phyloP scores from a whole-genome alignment of 2,113 vertebrate genomes.

The Gallinago paraguaiae region DNA sequence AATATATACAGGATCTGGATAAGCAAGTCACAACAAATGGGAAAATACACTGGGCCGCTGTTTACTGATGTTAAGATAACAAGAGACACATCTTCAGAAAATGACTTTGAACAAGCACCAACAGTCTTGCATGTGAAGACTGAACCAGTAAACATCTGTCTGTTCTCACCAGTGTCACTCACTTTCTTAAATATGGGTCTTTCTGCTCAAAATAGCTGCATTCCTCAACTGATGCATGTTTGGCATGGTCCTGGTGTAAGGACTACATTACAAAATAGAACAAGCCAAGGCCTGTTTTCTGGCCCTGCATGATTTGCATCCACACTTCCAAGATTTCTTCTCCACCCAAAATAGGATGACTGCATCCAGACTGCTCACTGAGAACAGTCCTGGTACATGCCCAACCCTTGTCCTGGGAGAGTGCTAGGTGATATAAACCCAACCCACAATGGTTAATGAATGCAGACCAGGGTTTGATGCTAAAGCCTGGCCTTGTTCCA shows the following conservation, averaged over 20 bases:
- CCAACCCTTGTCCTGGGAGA: background rate
- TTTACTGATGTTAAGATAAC: conserved; percentile 7
- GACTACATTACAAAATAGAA: background rate
- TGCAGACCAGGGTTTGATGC: background rate
- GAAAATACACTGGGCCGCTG: background rate
- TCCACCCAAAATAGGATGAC: background rate
- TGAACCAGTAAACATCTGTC: conserved; percentile 20
- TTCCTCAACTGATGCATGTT: background rate
- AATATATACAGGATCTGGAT: background rate
- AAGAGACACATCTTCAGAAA: conserved; percentile 5
- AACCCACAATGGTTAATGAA: background rate
- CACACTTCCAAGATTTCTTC: background rate
- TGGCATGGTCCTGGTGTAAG: conserved; percentile 6
- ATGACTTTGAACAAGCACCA: background rate
- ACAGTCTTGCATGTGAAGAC: background rate
- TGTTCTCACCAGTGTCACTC: conserved; percentile 16
- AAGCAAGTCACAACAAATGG: background rate
- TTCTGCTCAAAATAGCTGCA: conserved; percentile 21
- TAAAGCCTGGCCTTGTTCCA: background rate
- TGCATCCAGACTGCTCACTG: background rate
- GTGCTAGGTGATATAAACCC: background rate
- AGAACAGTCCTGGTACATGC: background rate
- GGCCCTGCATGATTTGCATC: background rate
- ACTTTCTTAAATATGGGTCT: background rate
- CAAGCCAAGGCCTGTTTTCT: background rate